Conservation (phyloP, 2,888 invertebrate species). For the Pollenia griseotomentosa region DNA sequence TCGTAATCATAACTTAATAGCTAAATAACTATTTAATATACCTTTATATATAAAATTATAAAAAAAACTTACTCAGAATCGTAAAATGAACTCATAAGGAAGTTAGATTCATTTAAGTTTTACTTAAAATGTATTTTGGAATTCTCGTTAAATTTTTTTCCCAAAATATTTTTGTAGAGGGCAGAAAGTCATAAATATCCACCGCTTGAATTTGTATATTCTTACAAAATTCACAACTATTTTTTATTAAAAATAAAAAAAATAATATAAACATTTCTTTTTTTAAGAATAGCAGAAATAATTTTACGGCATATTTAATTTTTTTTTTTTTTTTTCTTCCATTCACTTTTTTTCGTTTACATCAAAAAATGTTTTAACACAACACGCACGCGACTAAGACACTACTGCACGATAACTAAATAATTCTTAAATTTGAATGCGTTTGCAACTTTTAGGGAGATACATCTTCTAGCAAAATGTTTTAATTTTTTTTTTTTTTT, state of each 20-base stretch:
- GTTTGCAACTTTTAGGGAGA: slow-evolving; percentile 55
- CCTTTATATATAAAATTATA: not conserved
- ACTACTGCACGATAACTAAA: slow-evolving; percentile 53
- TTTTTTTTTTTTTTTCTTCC: not conserved
- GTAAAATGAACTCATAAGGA: slow-evolving; percentile 82
- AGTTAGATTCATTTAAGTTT: slow-evolving; percentile 44
- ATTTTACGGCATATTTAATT: slow-evolving; percentile 34
- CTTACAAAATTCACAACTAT: not conserved
- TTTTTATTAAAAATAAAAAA: not conserved
- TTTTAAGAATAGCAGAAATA: slow-evolving; percentile 8
- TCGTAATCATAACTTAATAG: no score
- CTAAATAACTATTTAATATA: no score
- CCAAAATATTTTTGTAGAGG: not conserved
- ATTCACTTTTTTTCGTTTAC: slow-evolving; percentile 1
- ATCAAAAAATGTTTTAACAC: slow-evolving; percentile 49
- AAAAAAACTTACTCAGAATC: slow-evolving; percentile 81
- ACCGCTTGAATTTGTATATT: slow-evolving; percentile 6
- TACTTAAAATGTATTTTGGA: slow-evolving; percentile 1
- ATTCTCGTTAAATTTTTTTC: not conserved
- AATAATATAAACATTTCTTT: slow-evolving; percentile 17
- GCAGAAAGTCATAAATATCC: slow-evolving; percentile 22
- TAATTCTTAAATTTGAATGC: slow-evolving; percentile 55
- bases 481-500: not conserved
- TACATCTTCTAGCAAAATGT: slow-evolving; percentile 1
- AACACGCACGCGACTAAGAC: slow-evolving; percentile 64